A percentile compares a stretch with the other conserved stretches of the same genome.
Evolutionary conservation across 2,113 vertebrate genomes (phyloP).

Genomic region (Psophia crepitans): DNA sequence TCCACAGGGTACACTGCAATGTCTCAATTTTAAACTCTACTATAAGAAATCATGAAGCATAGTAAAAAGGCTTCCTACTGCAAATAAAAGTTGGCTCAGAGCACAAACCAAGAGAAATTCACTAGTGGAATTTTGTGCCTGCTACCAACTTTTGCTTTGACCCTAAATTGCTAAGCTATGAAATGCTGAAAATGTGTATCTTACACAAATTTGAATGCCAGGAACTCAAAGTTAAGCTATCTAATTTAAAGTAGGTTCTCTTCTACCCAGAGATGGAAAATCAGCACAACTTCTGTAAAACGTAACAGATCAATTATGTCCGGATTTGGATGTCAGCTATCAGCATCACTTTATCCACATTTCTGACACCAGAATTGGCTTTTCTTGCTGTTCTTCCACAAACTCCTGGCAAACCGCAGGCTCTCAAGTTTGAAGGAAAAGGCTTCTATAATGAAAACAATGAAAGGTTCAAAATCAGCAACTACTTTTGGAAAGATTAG

Average conservation of each 20-base stretch:
- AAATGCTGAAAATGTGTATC: neutral
- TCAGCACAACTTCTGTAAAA: neutral
- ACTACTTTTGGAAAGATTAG: neutral
- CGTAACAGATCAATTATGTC: neutral
- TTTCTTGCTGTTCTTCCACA: neutral
- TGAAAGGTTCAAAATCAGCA: neutral
- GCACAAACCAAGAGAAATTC: constrained; percentile 15
- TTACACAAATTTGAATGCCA: neutral
- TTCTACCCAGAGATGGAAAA: neutral
- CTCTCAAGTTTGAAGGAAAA: neutral
- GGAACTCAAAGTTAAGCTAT: neutral
- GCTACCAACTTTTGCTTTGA: neutral
- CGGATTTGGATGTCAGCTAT: neutral
- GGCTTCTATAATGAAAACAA: neutral
- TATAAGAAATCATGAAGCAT: neutral
- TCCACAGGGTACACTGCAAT: neutral
- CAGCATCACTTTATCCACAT: neutral
- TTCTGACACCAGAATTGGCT: neutral
- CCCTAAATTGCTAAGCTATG: neutral
- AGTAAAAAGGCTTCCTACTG: neutral
- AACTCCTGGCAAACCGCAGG: neutral
- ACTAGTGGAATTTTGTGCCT: neutral
- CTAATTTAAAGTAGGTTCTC: neutral
- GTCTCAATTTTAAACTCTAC: neutral
- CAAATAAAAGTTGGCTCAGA: neutral